Percentiles rank a stretch among this genome's conserved stretches.
These are phyloP conservation scores for Achlya flavicornis DNA, from an alignment of 2,888 invertebrate genomes.

Conservation along the genomic window DNA sequence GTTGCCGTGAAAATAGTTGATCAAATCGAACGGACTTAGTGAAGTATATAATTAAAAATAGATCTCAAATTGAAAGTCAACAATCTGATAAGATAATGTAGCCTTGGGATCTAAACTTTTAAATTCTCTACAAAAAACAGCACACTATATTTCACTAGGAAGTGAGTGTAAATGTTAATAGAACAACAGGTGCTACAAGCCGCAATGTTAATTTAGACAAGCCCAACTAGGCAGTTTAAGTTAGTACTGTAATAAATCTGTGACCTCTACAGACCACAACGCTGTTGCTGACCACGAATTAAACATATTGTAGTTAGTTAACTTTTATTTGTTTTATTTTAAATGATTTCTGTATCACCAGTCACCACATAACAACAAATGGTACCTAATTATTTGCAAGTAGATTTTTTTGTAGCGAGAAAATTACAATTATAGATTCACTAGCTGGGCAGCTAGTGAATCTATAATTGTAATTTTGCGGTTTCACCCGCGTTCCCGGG, in stretches of 20 bases:
- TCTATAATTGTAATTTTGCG: too few relatives aligned
- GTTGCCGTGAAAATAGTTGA: too few relatives aligned
- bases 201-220: neutral
- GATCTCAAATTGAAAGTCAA: neutral
- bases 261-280: slow-evolving; percentile 5
- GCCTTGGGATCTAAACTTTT: neutral
- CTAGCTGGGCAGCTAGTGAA: too few relatives aligned
- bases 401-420: too few relatives aligned
- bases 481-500: too few relatives aligned
- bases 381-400: too few relatives aligned
- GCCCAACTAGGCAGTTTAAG: neutral
- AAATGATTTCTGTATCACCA: too few relatives aligned
- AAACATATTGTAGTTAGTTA: neutral
- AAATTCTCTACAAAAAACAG: neutral
- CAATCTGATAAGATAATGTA: neutral
- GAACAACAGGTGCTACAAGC: neutral
- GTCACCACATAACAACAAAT: too few relatives aligned
- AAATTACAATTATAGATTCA: too few relatives aligned
- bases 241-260: slow-evolving; percentile 1
- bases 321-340: neutral
- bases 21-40: too few relatives aligned
- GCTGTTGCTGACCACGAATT: neutral
- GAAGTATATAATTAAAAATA: too few relatives aligned
- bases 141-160: neutral
- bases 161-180: neutral